These are phyloP conservation scores for Brachyrhaphis roseni DNA, from an alignment of 2,797 vertebrate genomes.

Conservation along the genomic window DNA sequence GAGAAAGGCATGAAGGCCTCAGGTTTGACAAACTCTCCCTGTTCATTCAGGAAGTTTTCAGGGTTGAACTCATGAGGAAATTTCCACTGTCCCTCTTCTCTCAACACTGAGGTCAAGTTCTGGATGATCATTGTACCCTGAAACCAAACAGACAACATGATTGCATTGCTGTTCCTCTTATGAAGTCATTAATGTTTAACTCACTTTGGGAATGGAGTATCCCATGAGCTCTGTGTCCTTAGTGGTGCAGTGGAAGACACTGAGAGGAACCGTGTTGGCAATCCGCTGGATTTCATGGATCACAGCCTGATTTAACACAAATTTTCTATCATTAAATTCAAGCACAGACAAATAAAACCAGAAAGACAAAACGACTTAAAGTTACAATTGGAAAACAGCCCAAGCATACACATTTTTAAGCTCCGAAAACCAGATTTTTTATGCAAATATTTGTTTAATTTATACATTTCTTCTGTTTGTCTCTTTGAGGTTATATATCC, in stretches of 20 bases:
- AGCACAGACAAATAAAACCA: not conserved
- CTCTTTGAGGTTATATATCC: no score
- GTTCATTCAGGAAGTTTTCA: slow-evolving; percentile 77
- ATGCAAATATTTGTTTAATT: no score
- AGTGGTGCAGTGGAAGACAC: slow-evolving; percentile 76
- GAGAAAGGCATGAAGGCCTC: slow-evolving; percentile 83
- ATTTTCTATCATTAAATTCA: not conserved
- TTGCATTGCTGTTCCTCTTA: not conserved
- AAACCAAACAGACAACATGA: slow-evolving; percentile 18
- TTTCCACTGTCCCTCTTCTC: slow-evolving; percentile 78
- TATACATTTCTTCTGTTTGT: no score
- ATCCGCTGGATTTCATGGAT: slow-evolving; percentile 81
- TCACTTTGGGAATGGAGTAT: slow-evolving; percentile 81
- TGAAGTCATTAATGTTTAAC: not conserved
- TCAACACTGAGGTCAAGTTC: slow-evolving; percentile 69
- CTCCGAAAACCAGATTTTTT: no score
- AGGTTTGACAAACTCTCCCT: slow-evolving; percentile 76
- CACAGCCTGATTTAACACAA: slow-evolving; percentile 69
- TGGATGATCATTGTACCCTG: slow-evolving; percentile 79
- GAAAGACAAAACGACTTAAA: no score
- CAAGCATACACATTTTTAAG: no score
- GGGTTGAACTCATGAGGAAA: slow-evolving; percentile 78
- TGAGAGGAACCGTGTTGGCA: slow-evolving; percentile 77
- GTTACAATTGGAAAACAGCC: no score
- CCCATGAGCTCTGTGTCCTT: slow-evolving; percentile 80